phyloP scores from a whole-genome alignment of 2,888 invertebrate species.

The Lobophora halterata region DNA sequence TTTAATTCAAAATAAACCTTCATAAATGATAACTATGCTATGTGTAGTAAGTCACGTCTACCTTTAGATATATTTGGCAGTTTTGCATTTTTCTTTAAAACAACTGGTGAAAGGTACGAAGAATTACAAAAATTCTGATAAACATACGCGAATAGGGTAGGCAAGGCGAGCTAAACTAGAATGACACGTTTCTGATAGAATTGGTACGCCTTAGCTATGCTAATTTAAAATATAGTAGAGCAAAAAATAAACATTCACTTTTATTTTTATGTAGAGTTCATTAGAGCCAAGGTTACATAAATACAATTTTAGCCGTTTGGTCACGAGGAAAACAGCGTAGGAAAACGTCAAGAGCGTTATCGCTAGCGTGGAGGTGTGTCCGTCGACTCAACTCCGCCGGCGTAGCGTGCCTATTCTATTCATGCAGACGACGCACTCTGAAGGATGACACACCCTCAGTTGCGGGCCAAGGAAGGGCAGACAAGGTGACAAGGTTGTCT shows the following conservation, averaged over 20 bases:
- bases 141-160: too few relatives aligned
- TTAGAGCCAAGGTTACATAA: slow-evolving; percentile 11
- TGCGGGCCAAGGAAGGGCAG: slow-evolving; percentile 32
- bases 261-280: slow-evolving; percentile 2
- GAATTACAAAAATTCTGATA: too few relatives aligned
- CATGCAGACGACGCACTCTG: slow-evolving; percentile 10
- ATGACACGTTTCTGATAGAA: too few relatives aligned
- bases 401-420: slow-evolving; percentile 9
- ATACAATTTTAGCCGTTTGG: slow-evolving; percentile 6
- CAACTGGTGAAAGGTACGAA: too few relatives aligned
- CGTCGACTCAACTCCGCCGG: slow-evolving; percentile 5
- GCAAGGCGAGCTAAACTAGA: too few relatives aligned
- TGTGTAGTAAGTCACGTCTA: too few relatives aligned
- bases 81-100: too few relatives aligned
- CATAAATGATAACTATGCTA: too few relatives aligned
- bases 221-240: slow-evolving; percentile 8
- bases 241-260: slow-evolving; percentile 16
- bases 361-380: slow-evolving; percentile 23
- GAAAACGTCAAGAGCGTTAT: slow-evolving; percentile 16
- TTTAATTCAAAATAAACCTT: too few relatives aligned
- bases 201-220: too few relatives aligned
- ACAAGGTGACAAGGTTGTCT: too few relatives aligned
- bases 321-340: slow-evolving; percentile 14
- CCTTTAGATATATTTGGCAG: too few relatives aligned
- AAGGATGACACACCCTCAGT: slow-evolving; percentile 44